Evolutionary conservation across 2,888 invertebrate species (phyloP).

Genomic region (Autographa pulchrina): DNA sequence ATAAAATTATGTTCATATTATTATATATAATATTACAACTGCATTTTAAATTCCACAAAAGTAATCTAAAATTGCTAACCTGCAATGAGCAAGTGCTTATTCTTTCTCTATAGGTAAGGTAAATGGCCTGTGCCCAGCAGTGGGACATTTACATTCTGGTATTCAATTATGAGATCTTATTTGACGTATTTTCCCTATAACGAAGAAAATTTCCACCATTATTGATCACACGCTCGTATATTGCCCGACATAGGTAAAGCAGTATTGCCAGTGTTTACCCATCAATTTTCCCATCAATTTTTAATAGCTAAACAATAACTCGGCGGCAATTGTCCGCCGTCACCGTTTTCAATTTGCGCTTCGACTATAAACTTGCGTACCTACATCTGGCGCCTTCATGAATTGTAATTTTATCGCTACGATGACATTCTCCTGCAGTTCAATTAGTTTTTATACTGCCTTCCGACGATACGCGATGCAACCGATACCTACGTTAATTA

Average conservation of each 20-base stretch:
- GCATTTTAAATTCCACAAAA: too few species aligned
- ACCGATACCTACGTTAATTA: constrained; percentile 44
- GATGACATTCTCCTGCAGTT: constrained; percentile 80
- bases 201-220: not conserved
- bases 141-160: not conserved
- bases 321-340: constrained; percentile 75
- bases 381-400: constrained; percentile 83
- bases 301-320: constrained; percentile 85
- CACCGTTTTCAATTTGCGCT: constrained; percentile 83
- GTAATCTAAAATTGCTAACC: too few species aligned
- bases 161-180: too few species aligned
- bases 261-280: constrained; percentile 43
- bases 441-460: constrained; percentile 81
- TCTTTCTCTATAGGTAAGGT: too few species aligned
- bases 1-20: too few species aligned
- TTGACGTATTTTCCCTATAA: not conserved
- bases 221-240: constrained; percentile 19
- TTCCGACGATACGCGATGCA: constrained; percentile 47
- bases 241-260: constrained; percentile 7
- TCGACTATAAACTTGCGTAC: constrained; percentile 78
- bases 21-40: too few species aligned
- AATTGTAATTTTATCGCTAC: constrained; percentile 83
- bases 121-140: not conserved
- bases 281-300: constrained; percentile 64
- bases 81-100: too few species aligned